phyloP scores from a whole-genome alignment of 2,797 vertebrate genomes.

The Epinephelus coioides region DNA sequence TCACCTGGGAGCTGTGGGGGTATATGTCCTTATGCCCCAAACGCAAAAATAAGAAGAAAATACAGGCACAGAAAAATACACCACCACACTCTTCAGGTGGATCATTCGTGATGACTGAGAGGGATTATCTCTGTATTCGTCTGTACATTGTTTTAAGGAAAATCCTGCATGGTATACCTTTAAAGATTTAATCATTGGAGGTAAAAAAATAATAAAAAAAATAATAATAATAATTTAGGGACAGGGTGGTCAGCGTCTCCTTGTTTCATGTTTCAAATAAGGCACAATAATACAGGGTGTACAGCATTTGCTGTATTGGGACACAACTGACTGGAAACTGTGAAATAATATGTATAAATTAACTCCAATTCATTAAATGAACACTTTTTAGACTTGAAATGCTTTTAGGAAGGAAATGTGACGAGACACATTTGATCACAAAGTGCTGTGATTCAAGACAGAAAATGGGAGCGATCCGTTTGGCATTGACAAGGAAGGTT shows the following conservation, averaged over 20 bases:
- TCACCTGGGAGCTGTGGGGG: no score
- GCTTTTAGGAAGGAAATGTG: conserved; percentile 26
- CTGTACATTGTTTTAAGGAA: no score
- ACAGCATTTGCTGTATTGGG: conserved; percentile 18
- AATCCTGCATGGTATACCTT: background rate
- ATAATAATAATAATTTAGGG: background rate
- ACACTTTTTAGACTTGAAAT: conserved; percentile 44
- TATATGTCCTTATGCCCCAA: no score
- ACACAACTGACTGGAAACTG: conserved; percentile 24
- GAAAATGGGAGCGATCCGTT: conserved; percentile 2
- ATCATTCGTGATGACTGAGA: no score
- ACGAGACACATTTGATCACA: background rate
- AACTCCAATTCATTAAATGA: conserved; percentile 33
- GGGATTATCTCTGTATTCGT: no score
- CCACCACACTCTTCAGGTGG: no score
- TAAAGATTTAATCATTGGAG: conserved; percentile 58
- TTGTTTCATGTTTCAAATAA: conserved; percentile 38
- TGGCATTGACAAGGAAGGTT: conserved; percentile 9
- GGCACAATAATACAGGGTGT: conserved; percentile 60
- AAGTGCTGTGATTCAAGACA: background rate
- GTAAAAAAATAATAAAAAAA: background rate
- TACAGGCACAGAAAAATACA: no score
- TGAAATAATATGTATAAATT: conserved; percentile 9
- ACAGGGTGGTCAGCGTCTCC: background rate
- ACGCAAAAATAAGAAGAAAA: no score